Conservation (phyloP, 2,888 invertebrate species). For the Tipula unca region DNA sequence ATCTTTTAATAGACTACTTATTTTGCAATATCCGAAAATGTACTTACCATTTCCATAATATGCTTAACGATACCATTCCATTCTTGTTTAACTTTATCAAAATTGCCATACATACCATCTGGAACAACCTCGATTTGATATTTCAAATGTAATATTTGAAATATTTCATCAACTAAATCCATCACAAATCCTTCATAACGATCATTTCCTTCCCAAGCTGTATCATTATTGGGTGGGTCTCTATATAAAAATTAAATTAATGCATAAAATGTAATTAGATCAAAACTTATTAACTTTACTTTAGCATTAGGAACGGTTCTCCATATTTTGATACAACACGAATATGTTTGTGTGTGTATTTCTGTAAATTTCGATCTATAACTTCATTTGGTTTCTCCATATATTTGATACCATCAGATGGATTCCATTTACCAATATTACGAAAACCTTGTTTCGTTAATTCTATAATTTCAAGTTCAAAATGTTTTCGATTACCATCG, state of each 20-base stretch:
- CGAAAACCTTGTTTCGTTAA: constrained; percentile 47
- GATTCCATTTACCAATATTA: constrained; percentile 41
- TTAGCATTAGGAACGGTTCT: constrained; percentile 61
- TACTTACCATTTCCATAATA: constrained; percentile 63
- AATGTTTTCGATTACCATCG: constrained; percentile 53
- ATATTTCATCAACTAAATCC: constrained; percentile 77
- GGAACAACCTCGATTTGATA: constrained; percentile 64
- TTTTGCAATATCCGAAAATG: too few species aligned
- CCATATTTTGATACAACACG: constrained; percentile 65
- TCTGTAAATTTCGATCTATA: constrained; percentile 25
- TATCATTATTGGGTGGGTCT: constrained; percentile 35
- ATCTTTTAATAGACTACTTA: neutral
- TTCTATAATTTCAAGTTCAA: constrained; percentile 55
- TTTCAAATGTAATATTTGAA: constrained; percentile 57
- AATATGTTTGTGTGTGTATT: constrained; percentile 54
- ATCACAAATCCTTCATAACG: constrained; percentile 83
- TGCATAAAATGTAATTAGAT: too few species aligned
- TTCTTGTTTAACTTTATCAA: constrained; percentile 57
- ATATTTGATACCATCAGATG: constrained; percentile 32
- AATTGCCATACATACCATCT: constrained; percentile 62
- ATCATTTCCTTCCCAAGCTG: constrained; percentile 58
- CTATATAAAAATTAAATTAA: neutral
- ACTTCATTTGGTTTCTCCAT: constrained; percentile 23
- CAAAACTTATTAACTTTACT: constrained; percentile 29
- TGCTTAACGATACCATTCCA: constrained; percentile 74